phyloP scores from a whole-genome alignment of 2,113 vertebrate genomes.

The Cavia porcellus region DNA sequence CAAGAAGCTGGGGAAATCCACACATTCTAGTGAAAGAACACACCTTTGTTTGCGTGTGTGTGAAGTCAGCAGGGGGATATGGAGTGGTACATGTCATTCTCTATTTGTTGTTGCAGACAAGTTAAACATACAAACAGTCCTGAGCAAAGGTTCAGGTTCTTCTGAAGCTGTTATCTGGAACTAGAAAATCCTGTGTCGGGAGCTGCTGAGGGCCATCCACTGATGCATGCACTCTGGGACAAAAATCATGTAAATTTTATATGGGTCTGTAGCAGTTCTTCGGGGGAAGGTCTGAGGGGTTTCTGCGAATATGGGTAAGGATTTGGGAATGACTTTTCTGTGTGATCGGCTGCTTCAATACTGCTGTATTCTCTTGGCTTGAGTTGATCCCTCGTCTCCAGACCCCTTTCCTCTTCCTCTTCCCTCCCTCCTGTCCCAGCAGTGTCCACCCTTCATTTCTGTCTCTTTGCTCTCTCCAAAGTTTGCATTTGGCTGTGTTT shows the following conservation, averaged over 20 bases:
- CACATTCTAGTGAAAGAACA: background rate
- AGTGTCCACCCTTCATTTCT: background rate
- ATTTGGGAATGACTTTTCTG: background rate
- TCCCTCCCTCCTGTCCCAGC: background rate
- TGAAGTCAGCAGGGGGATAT: background rate
- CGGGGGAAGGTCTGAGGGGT: background rate
- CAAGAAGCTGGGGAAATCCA: background rate
- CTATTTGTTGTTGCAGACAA: background rate
- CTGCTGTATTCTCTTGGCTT: background rate
- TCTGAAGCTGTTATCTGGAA: background rate
- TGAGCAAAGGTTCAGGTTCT: background rate
- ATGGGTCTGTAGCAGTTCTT: background rate
- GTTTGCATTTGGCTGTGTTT: constrained; percentile 61
- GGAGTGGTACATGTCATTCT: rapidly evolving
- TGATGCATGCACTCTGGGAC: background rate
- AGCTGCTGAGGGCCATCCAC: background rate
- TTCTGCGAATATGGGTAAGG: background rate
- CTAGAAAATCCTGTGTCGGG: background rate
- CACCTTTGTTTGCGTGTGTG: rapidly evolving
- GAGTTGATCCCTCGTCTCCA: rapidly evolving
- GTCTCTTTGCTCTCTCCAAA: background rate
- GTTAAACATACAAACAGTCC: background rate
- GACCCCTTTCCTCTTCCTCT: background rate
- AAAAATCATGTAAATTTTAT: background rate
- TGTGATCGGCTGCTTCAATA: background rate